These are phyloP conservation scores for Drosophila guanche DNA, from an alignment of 1,140 invertebrate species.

Conservation along the genomic window DNA sequence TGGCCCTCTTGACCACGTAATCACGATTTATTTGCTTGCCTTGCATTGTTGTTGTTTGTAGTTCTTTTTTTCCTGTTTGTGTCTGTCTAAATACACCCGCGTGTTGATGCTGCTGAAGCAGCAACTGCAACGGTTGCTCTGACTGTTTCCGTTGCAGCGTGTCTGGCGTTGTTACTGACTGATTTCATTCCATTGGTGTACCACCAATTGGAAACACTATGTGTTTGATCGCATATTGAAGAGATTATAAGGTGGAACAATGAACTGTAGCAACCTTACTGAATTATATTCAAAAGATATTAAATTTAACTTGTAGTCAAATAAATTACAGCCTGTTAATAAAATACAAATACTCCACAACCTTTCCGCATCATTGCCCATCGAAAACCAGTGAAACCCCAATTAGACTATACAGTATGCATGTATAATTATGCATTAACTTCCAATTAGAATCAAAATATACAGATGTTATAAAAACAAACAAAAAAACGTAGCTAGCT, in stretches of 20 bases:
- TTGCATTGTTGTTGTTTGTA: slow-evolving; percentile 51
- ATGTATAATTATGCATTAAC: neutral
- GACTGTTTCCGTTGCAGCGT: slow-evolving; percentile 18
- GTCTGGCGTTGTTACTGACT: neutral
- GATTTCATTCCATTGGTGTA: slow-evolving; percentile 13
- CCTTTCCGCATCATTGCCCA: slow-evolving; percentile 73
- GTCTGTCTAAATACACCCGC: slow-evolving; percentile 68
- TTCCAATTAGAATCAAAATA: slow-evolving; percentile 27
- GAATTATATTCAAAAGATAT: slow-evolving; percentile 18
- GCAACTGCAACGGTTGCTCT: slow-evolving; percentile 54
- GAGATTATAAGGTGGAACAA: slow-evolving; percentile 38
- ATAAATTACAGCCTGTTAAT: slow-evolving; percentile 44
- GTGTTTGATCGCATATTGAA: no score
- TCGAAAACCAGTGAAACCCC: slow-evolving; percentile 25
- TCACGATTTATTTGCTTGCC: slow-evolving; percentile 82
- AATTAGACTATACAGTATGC: slow-evolving; percentile 50
- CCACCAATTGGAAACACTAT: neutral
- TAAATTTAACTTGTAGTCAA: neutral
- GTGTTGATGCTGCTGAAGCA: slow-evolving; percentile 67
- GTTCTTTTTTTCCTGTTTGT: slow-evolving; percentile 51
- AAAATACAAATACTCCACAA: slow-evolving; percentile 50
- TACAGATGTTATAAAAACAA: slow-evolving; percentile 9
- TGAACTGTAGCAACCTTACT: slow-evolving; percentile 2
- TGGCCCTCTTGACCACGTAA: slow-evolving; percentile 81
- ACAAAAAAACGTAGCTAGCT: slow-evolving; percentile 33